phyloP scores from a whole-genome alignment of 2,797 vertebrate genomes.

The Crossoptilon crossoptilon region DNA sequence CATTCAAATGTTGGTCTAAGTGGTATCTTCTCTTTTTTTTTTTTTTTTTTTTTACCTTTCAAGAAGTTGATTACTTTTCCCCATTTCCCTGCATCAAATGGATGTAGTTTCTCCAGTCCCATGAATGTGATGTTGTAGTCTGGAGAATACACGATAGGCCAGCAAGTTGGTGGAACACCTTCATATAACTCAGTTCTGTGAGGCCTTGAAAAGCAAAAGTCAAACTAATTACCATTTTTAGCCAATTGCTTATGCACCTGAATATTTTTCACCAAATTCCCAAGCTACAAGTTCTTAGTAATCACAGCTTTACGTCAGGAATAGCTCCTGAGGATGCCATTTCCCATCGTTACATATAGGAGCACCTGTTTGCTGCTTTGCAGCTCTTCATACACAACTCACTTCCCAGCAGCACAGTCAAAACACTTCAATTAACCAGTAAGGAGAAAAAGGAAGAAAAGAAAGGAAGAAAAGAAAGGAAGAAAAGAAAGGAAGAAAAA shows the following conservation, averaged over 20 bases:
- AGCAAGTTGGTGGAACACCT: slow-evolving; percentile 79
- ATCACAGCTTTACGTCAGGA: not conserved
- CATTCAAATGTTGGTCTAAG: not conserved
- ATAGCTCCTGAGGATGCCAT: not conserved
- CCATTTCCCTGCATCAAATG: slow-evolving; percentile 97
- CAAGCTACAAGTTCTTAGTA: not conserved
- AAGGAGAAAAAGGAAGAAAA: not conserved
- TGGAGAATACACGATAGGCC: slow-evolving; percentile 93
- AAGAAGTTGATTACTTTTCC: slow-evolving; percentile 94
- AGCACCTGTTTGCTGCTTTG: not conserved
- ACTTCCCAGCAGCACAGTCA: not conserved
- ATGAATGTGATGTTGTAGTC: slow-evolving; percentile 97
- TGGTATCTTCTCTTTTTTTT: not conserved
- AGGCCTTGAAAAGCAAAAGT: slow-evolving; percentile 77
- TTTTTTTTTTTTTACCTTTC: slow-evolving; percentile 85
- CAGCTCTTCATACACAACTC: not conserved
- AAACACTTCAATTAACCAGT: not conserved
- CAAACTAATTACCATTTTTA: not conserved
- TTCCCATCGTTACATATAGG: not conserved
- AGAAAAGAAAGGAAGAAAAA: no score
- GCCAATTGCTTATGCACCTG: accelerated
- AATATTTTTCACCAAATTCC: not conserved
- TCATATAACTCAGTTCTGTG: slow-evolving; percentile 86
- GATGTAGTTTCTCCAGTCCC: slow-evolving; percentile 96
- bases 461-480: no score